A percentile compares a stretch with the other conserved stretches of the same genome.
Conservation (phyloP, 1,140 invertebrate genomes). For the Samia ricini region DNA sequence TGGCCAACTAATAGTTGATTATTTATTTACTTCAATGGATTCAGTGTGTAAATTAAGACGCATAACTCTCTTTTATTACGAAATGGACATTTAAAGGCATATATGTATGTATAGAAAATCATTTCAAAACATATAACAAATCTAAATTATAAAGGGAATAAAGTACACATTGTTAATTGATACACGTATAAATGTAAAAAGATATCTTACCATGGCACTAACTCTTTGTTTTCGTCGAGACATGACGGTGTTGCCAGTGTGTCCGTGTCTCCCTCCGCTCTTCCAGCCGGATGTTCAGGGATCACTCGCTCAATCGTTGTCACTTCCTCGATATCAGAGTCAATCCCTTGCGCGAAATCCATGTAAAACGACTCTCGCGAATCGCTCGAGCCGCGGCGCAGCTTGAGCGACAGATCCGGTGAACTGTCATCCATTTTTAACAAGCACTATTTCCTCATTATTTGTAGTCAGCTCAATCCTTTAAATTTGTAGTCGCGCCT, state of each 20-base stretch:
- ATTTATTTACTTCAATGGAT: too few relatives aligned
- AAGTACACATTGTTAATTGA: too few relatives aligned
- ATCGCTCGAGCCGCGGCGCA: conserved; percentile 89
- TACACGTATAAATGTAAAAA: background rate
- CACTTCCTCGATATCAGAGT: conserved; percentile 92
- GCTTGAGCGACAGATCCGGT: conserved; percentile 88
- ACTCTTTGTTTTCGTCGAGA: conserved; percentile 68
- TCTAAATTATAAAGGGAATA: too few relatives aligned
- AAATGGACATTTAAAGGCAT: too few relatives aligned
- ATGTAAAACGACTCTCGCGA: conserved; percentile 92
- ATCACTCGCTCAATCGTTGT: conserved; percentile 79
- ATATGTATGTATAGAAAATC: too few relatives aligned
- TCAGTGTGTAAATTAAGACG: too few relatives aligned
- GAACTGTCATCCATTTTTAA: conserved; percentile 87
- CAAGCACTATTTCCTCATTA: conserved; percentile 40
- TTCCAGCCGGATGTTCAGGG: conserved; percentile 68
- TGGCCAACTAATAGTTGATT: too few relatives aligned
- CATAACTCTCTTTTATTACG: too few relatives aligned
- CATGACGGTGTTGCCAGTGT: conserved; percentile 76
- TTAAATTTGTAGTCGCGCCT: conserved; percentile 37
- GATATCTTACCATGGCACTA: conserved; percentile 64
- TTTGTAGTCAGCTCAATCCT: conserved; percentile 10
- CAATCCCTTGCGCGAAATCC: conserved; percentile 92
- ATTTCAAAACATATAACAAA: too few relatives aligned
- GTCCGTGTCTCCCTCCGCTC: conserved; percentile 72